Conservation (phyloP, 2,888 invertebrate genomes). For the Thymelicus acteon region DNA sequence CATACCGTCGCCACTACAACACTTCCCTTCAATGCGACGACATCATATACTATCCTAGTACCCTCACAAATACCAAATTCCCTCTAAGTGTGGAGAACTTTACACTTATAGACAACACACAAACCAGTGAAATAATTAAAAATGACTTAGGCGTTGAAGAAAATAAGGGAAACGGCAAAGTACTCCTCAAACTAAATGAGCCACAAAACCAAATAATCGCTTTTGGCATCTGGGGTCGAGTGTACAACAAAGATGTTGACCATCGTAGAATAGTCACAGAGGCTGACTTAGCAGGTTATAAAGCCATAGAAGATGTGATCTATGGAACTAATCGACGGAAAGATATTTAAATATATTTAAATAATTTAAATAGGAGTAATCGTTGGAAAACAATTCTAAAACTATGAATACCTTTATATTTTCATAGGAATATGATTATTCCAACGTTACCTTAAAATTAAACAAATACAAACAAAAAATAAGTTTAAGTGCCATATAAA, state of each 20-base stretch:
- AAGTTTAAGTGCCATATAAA: no score
- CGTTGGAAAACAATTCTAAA: no score
- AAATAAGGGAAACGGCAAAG: slow-evolving; percentile 44
- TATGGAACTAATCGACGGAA: slow-evolving; percentile 47
- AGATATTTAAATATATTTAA: not conserved
- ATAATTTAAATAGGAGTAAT: no score
- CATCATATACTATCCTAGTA: slow-evolving; percentile 77
- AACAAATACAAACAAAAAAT: no score
- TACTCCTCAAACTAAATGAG: slow-evolving; percentile 57
- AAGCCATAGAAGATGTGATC: slow-evolving; percentile 60
- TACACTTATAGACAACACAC: slow-evolving; percentile 49
- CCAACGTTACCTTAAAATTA: no score
- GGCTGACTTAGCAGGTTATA: slow-evolving; percentile 57
- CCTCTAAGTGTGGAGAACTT: slow-evolving; percentile 70
- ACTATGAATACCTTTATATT: no score
- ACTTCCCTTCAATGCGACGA: slow-evolving; percentile 64
- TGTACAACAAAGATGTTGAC: slow-evolving; percentile 77
- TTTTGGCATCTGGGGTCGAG: slow-evolving; percentile 77
- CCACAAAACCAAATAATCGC: slow-evolving; percentile 73
- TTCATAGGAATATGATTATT: no score
- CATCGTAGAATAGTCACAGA: slow-evolving; percentile 54
- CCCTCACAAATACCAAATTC: slow-evolving; percentile 75
- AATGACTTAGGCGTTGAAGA: slow-evolving; percentile 28
- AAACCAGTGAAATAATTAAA: slow-evolving; percentile 7
- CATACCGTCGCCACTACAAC: slow-evolving; percentile 64